Base-by-base conservation (phyloP, 2,888 invertebrate species). In the Cetonia aurata region DNA sequence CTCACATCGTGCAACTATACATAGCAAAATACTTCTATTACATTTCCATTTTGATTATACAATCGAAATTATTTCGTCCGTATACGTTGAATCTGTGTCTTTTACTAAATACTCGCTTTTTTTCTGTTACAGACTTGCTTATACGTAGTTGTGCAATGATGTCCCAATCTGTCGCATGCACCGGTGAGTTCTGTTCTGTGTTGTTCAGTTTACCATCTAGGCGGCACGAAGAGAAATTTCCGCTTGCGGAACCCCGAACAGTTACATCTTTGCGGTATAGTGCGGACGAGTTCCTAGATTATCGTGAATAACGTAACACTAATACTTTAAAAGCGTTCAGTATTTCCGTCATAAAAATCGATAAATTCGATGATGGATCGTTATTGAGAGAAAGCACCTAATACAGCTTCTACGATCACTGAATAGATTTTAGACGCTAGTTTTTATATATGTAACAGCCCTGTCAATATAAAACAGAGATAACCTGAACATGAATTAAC, bases 71-170 rank as follows among this genome's bases (percentile, higher is more conserved):
- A 1, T 37, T 37, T 37, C 10, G 37, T 37, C 37, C 37, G 37
- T 37, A 37, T 37, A 37, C 6, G 37, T 10, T 37, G 9, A 37
- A 37, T 37, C 9, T 37, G 37, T 37, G 37, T 37, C 37, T 37
- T 10, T 41, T 15, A 50, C 62, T 65, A 60, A 60, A 37, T 9
- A 37, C 10, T 31, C 33, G 1, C 33, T 10, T 50, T 50, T 52
- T 52, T 25, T 48, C 37, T 50, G 50, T 65, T 65, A 12, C 62
- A 65, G 62, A 41, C 50, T 65, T 65, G 37, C 62, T 65, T 37
- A 50, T 50, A 65, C 33, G n/a, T 65, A 65, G 62, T 65, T 50
- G 62, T 52, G 41, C 50, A 65, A 65, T 37, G 37, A 37, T 65
- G 62, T 65, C 37, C 50, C 13, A 37, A 65, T 17, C 62, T 50